A percentile compares a stretch with the other conserved stretches of the same genome.
These are phyloP conservation scores for Stictonetta naevosa DNA, from an alignment of 2,113 vertebrate genomes.

Conservation along the genomic window DNA sequence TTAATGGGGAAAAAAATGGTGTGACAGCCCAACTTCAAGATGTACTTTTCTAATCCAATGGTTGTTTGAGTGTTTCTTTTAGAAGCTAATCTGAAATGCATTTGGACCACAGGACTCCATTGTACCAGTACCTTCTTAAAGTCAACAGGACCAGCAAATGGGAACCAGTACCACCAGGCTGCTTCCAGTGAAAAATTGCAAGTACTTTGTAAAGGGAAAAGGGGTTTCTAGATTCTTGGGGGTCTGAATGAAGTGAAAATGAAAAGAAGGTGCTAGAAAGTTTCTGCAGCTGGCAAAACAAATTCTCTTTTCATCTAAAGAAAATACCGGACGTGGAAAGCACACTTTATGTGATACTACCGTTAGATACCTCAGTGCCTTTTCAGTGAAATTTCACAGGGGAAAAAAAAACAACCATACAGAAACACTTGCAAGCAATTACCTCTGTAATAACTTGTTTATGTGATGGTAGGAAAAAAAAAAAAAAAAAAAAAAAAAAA, in stretches of 20 bases:
- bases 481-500: fast-evolving
- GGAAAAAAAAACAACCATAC: neutral
- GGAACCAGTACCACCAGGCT: neutral
- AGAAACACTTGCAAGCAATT: neutral
- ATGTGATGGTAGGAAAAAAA: fast-evolving
- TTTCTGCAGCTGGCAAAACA: neutral
- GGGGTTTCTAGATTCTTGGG: neutral
- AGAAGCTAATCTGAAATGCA: neutral
- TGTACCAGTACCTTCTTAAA: neutral
- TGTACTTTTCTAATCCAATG: neutral
- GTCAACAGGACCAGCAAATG: neutral
- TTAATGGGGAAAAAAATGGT: neutral
- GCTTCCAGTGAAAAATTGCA: neutral
- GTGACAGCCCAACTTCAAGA: too few relatives aligned
- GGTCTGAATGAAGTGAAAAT: neutral
- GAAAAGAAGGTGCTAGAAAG: neutral
- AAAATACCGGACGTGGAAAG: neutral
- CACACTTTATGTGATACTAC: neutral
- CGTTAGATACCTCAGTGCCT: neutral
- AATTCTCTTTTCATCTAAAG: neutral
- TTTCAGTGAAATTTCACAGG: neutral
- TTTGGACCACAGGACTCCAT: neutral
- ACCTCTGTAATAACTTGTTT: neutral
- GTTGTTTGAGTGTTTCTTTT: neutral
- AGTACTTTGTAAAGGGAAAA: neutral